Evolutionary conservation across 1,140 invertebrate genomes (phyloP).

Genomic region (Drosophila pruinosa): DNA sequence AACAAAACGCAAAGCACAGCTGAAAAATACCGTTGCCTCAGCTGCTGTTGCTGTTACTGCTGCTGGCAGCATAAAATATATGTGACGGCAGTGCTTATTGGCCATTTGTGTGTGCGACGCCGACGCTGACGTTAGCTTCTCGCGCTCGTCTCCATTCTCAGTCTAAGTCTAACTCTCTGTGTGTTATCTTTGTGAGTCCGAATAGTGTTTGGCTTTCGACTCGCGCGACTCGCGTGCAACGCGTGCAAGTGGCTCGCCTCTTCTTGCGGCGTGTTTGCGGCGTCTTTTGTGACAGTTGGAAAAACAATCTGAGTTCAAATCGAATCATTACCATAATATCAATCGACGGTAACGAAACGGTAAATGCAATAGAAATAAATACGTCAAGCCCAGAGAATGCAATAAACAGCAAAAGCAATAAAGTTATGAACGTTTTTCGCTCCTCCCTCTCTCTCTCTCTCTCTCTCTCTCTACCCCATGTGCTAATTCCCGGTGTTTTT

Average conservation of each 20-base stretch:
- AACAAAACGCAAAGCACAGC: constrained; percentile 27
- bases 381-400: constrained; percentile 35
- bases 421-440: constrained; percentile 13
- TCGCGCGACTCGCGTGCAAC: constrained; percentile 37
- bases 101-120: constrained; percentile 73
- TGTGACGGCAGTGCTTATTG: constrained; percentile 51
- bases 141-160: constrained; percentile 1
- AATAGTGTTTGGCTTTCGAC: background rate
- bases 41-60: background rate
- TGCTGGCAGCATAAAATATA: constrained; percentile 71
- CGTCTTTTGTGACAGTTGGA: constrained; percentile 32
- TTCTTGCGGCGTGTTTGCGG: too few species aligned
- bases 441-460: background rate
- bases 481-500: constrained; percentile 1
- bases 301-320: constrained; percentile 8
- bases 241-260: constrained; percentile 19
- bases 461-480: background rate
- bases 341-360: constrained; percentile 44
- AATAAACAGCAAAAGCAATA: constrained; percentile 25
- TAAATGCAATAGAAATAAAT: constrained; percentile 63
- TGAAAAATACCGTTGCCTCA: constrained; percentile 12
- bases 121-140: constrained; percentile 39
- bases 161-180: background rate
- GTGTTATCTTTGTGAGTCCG: background rate
- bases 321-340: constrained; percentile 59